Evolutionary conservation across 1,140 invertebrate species (phyloP).

Genomic region (Heliconius himera): DNA sequence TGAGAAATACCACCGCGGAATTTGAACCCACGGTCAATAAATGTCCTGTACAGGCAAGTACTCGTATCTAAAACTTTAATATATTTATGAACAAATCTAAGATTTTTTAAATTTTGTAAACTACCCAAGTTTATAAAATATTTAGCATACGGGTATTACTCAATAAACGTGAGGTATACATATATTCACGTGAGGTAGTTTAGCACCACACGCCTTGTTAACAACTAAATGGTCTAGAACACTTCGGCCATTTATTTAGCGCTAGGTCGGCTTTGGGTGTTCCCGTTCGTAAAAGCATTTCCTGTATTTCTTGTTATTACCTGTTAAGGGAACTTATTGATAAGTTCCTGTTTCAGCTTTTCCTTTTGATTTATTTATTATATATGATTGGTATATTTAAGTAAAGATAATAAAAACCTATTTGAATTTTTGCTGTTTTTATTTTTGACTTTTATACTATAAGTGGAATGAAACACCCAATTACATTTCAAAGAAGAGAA

Average conservation of each 20-base stretch:
- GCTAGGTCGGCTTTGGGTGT: background rate
- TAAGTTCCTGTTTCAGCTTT: background rate
- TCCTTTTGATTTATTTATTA: background rate
- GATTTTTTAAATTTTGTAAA: too few relatives aligned
- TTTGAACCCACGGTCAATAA: too few relatives aligned
- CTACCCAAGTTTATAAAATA: background rate
- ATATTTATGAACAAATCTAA: too few relatives aligned
- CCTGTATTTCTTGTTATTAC: background rate
- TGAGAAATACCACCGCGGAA: too few relatives aligned
- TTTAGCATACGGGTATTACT: background rate
- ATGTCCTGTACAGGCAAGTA: too few relatives aligned
- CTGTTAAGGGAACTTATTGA: background rate
- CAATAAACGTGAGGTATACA: background rate
- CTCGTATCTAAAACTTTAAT: too few relatives aligned
- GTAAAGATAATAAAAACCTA: too few relatives aligned
- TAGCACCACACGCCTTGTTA: background rate
- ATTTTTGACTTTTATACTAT: too few relatives aligned
- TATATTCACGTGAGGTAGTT: background rate
- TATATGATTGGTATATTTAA: background rate
- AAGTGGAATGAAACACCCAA: too few relatives aligned
- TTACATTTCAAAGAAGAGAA: too few relatives aligned
- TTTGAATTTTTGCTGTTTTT: too few relatives aligned
- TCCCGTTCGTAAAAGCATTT: background rate
- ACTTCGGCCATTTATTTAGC: constrained; percentile 3
- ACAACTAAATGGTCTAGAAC: constrained; percentile 8